Conservation (phyloP, 53 echinoderm and acorn worm genomes). For the Paelopatides confundens region DNA sequence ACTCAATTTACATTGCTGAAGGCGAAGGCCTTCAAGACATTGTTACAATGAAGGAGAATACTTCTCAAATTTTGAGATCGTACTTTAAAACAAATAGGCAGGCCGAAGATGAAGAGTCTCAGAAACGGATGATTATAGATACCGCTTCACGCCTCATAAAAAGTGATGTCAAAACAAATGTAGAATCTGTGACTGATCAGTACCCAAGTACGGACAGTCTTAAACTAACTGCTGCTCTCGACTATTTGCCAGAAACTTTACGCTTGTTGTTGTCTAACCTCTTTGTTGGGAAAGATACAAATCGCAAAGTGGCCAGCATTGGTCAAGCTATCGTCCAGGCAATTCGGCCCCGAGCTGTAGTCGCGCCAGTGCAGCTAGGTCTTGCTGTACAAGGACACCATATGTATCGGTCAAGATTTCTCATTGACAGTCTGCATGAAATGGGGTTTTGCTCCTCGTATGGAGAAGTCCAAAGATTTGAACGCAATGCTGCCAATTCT, state of each 20-base stretch:
- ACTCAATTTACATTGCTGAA: not conserved
- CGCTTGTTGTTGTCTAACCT: too few species aligned
- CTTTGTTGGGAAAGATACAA: too few species aligned
- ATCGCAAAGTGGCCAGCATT: constrained; percentile 48
- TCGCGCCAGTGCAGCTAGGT: constrained; percentile 69
- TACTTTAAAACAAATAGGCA: not conserved
- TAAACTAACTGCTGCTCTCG: too few species aligned
- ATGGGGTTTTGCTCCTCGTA: not conserved
- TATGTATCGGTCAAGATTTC: not conserved
- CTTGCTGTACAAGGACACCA: constrained; percentile 64
- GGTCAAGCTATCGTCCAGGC: constrained; percentile 59
- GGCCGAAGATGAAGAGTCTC: not conserved
- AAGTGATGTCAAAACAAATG: not conserved
- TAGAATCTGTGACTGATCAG: too few species aligned
- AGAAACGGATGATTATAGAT: constrained; percentile 1
- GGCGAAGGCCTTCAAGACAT: not conserved
- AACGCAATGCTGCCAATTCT: not conserved
- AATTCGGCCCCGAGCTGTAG: constrained; percentile 27
- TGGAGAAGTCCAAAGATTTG: not conserved
- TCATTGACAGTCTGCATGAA: not conserved
- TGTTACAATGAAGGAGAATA: not conserved
- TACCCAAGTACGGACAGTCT: too few species aligned
- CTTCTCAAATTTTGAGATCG: not conserved
- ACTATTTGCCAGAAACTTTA: too few species aligned
- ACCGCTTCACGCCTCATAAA: not conserved